phyloP scores from a whole-genome alignment of 2,113 vertebrate species.

The Apodemus speciosus region DNA sequence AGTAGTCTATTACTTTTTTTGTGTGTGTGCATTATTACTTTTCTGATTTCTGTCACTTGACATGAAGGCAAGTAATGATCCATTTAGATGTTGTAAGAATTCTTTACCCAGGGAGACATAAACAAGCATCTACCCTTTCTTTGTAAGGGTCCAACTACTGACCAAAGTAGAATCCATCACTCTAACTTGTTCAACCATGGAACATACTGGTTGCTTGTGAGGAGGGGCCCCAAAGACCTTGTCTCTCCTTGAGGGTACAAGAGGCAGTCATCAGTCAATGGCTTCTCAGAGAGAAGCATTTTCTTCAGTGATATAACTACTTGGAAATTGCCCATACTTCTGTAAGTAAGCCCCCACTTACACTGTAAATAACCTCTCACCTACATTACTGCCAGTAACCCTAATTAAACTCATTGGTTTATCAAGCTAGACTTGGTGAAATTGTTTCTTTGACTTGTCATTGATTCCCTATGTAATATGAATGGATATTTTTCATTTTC shows the following conservation, averaged over 20 bases:
- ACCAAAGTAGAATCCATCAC: background rate
- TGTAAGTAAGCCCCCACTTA: background rate
- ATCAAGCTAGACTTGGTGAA: background rate
- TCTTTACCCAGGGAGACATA: background rate
- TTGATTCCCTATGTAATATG: background rate
- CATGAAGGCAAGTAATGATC: constrained; percentile 30
- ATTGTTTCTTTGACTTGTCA: background rate
- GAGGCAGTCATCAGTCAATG: background rate
- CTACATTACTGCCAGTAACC: background rate
- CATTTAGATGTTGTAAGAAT: background rate
- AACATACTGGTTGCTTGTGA: background rate
- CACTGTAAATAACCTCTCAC: background rate
- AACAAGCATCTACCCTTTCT: background rate
- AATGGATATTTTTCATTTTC: background rate
- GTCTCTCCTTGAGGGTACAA: background rate
- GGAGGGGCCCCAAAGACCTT: background rate
- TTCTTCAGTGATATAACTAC: background rate
- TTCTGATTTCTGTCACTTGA: constrained; percentile 32
- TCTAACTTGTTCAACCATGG: background rate
- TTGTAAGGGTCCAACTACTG: background rate
- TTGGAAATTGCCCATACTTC: background rate
- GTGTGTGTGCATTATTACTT: background rate
- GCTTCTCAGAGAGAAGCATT: background rate
- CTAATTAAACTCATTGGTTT: background rate
- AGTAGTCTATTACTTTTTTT: background rate